These are phyloP conservation scores for Mustelus asterias DNA, from an alignment of 2,113 vertebrate genomes.

Conservation along the genomic window DNA sequence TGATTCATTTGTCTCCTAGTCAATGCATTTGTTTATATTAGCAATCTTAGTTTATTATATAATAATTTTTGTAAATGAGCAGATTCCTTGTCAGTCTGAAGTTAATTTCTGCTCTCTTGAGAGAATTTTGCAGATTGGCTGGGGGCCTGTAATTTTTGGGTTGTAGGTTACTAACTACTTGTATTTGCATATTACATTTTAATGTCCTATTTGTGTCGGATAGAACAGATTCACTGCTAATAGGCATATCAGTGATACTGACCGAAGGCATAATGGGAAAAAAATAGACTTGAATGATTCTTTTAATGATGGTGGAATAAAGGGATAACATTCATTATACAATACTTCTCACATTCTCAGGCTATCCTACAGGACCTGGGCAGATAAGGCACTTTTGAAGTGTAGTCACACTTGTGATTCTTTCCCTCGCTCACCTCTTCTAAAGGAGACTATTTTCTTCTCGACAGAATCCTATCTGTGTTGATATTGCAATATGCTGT, in stretches of 20 bases:
- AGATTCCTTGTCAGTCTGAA: background rate
- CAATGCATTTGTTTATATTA: background rate
- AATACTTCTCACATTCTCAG: background rate
- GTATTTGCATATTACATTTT: background rate
- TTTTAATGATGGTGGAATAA: background rate
- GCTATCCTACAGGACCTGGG: background rate
- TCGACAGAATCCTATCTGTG: too few species aligned
- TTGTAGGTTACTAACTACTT: background rate
- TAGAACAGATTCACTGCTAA: background rate
- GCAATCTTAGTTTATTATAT: background rate
- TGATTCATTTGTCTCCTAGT: background rate
- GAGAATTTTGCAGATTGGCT: background rate
- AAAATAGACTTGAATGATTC: background rate
- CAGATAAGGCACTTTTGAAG: background rate
- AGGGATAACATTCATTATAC: background rate
- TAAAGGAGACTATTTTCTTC: too few species aligned
- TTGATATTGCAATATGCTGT: too few species aligned
- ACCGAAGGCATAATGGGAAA: background rate
- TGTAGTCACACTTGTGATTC: background rate
- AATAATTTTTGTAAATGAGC: background rate
- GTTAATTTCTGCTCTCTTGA: background rate
- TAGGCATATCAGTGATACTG: background rate
- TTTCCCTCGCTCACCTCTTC: background rate
- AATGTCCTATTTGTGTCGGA: background rate
- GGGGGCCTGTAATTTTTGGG: background rate